Base-by-base conservation (phyloP, 1,140 invertebrate species). In the Leucophenga varia region DNA sequence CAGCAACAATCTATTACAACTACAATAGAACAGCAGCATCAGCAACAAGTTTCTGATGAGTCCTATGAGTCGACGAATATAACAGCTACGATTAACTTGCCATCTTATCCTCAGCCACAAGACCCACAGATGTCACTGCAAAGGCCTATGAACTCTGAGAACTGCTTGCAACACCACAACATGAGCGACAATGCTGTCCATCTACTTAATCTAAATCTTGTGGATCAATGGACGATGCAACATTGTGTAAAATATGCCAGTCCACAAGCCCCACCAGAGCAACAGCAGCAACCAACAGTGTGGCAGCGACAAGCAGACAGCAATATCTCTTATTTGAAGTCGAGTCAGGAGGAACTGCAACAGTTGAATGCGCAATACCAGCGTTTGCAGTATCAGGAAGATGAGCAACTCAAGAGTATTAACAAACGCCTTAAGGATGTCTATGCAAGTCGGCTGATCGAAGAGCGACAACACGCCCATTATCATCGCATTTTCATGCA, bases 391-490 rank as follows among this genome's bases (percentile, higher is more conserved):
- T 13, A 13, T 13, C 59, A 65, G 5, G 49, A 67, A 30, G 38
- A 50, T 21, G 38, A 67, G 16, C 47, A 64, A 19, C 9, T 58
- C 2, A 52, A 48, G 20, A 31, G 17, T 1, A 21, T 63, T 2
- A 30, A 44, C 6, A 49, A 47, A 6, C 31, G 35, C 2, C 17
- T 67, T 0, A 63, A 56, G 18, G 39, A 51, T 7, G 6, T 64
- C 2, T 31, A 44, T 12, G 42, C 44, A 0, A 43, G 51, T 13
- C 52, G 59, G 1, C 4, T 49, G 8, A 7, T 25, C n/a, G 36
- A 13, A 4, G 57, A 64, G 13, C 54, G 57, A 4, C 40, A 57
- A 17, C 51, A 65, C 41, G 59, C 47, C 2, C 55, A 58, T 1
- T 48, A 58, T 16, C 51, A 61, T 19, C 52, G 63, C 1, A 2